These are phyloP conservation scores for Enhydra lutris DNA, from an alignment of 2,113 vertebrate genomes.

Conservation along the genomic window DNA sequence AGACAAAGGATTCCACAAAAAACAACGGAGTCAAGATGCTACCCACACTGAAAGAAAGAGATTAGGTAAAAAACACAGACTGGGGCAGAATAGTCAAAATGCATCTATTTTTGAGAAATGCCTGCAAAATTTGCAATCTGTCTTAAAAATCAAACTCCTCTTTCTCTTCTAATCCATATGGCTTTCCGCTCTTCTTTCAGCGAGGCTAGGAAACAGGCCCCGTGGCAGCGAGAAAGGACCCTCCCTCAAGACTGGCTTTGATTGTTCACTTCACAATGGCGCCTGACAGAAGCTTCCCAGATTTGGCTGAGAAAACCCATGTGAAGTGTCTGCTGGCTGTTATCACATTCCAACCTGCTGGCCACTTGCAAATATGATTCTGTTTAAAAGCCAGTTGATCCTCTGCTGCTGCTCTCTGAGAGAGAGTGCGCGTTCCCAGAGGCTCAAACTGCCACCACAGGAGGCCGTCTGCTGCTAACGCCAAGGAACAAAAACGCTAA, in stretches of 20 bases:
- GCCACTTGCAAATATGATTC: not conserved
- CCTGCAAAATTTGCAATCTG: not conserved
- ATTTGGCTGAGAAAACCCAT: not conserved
- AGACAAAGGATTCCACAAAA: constrained; percentile 46
- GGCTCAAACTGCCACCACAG: not conserved
- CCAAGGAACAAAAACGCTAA: not conserved
- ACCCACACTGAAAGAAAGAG: not conserved
- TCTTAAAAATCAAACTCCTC: not conserved
- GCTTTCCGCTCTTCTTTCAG: not conserved
- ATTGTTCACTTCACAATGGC: not conserved
- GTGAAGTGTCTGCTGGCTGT: not conserved
- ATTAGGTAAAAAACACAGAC: not conserved
- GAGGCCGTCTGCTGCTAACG: not conserved
- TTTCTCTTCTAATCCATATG: not conserved
- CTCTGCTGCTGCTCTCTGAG: not conserved
- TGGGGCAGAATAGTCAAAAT: not conserved
- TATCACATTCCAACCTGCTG: not conserved
- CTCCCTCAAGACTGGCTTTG: not conserved
- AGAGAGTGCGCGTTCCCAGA: not conserved
- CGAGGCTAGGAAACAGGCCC: not conserved
- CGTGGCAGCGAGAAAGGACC: rapidly evolving
- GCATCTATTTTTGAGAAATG: not conserved
- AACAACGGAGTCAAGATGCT: not conserved
- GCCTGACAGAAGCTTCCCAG: not conserved
- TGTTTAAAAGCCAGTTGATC: not conserved